Evolutionary conservation across 2,797 vertebrate genomes (phyloP).

Genomic region (Mionectes olivaceus): DNA sequence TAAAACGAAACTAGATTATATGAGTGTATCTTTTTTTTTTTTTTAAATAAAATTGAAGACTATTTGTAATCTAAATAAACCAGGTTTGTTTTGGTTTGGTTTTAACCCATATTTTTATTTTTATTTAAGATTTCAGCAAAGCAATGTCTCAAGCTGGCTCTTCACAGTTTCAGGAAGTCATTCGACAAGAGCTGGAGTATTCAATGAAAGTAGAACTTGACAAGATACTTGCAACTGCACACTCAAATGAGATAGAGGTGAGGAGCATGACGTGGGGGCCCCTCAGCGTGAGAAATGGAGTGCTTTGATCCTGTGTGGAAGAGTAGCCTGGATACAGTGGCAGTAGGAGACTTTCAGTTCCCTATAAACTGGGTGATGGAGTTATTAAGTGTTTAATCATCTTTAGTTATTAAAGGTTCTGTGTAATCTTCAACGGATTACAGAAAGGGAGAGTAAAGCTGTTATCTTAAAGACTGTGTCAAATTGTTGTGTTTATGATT

Average conservation of each 20-base stretch:
- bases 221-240: slow-evolving; percentile 86
- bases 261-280: not conserved
- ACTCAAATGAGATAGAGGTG: slow-evolving; percentile 87
- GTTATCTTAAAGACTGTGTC: not conserved
- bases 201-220: slow-evolving; percentile 93
- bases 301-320: not conserved
- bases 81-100: not conserved
- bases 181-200: slow-evolving; percentile 95
- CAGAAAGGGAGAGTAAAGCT: not conserved
- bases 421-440: not conserved
- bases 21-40: not conserved
- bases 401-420: slow-evolving; percentile 32
- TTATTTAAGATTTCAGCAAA: slow-evolving; percentile 85
- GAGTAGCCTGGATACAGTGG: not conserved
- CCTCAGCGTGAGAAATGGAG: not conserved
- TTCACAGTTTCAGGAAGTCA: slow-evolving; percentile 96
- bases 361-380: not conserved
- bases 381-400: slow-evolving; percentile 28
- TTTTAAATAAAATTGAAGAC: not conserved
- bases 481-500: not conserved
- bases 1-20: not conserved
- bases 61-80: not conserved
- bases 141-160: slow-evolving; percentile 83
- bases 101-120: not conserved
- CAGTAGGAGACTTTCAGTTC: not conserved